phyloP scores from a whole-genome alignment of 2,113 vertebrate genomes.

The Rhea pennata region DNA sequence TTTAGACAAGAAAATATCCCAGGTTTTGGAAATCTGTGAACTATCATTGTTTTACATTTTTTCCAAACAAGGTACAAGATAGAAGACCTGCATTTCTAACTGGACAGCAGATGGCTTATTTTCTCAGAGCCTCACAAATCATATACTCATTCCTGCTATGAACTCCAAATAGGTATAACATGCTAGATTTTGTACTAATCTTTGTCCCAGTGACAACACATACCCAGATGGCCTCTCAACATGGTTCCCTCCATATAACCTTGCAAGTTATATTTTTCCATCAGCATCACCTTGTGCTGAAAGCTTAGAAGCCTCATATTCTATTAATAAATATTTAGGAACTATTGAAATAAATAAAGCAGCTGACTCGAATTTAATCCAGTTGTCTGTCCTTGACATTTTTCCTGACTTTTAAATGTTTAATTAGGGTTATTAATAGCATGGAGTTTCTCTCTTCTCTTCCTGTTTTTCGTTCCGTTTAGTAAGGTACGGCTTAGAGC shows the following conservation, averaged over 20 bases:
- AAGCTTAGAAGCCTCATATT: constrained; percentile 27
- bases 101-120: background rate
- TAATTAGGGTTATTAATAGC: constrained; percentile 67
- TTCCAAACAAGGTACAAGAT: background rate
- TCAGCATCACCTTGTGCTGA: constrained; percentile 8
- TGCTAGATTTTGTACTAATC: background rate
- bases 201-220: background rate
- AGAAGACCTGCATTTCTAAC: background rate
- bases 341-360: constrained; percentile 51
- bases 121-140: background rate
- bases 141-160: background rate
- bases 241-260: background rate
- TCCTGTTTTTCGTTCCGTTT: constrained; percentile 39
- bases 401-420: constrained; percentile 62
- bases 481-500: background rate
- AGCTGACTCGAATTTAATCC: constrained; percentile 12
- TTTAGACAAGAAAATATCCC: background rate
- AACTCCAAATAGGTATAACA: background rate
- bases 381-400: constrained; percentile 59
- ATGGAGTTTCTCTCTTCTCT: constrained; percentile 3
- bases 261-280: background rate
- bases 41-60: background rate
- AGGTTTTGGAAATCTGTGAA: background rate
- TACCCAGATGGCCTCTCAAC: constrained; percentile 3
- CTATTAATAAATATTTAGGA: constrained; percentile 64